phyloP scores from a whole-genome alignment of 2,797 vertebrate species.

The Myotis planiceps region DNA sequence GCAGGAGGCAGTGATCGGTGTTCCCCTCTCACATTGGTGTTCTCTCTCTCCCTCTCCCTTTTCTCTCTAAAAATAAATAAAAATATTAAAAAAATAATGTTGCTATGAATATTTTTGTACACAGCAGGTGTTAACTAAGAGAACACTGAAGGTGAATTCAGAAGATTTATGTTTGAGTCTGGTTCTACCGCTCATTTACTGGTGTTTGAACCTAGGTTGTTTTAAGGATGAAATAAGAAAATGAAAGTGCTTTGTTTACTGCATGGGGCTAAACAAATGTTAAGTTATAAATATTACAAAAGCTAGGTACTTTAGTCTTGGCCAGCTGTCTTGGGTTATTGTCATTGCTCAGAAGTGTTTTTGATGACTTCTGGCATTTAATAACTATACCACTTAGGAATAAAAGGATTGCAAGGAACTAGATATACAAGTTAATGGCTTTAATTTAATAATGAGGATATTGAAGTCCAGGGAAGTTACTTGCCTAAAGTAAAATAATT shows the following conservation, averaged over 20 bases:
- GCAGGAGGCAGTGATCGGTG: background rate
- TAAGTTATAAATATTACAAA: conserved; percentile 4
- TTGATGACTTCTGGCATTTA: conserved; percentile 32
- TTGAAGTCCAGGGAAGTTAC: conserved; percentile 1
- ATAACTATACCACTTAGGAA: background rate
- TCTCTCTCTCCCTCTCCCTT: background rate
- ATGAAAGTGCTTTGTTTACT: background rate
- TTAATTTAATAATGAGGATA: conserved; percentile 9
- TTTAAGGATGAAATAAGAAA: conserved; percentile 49
- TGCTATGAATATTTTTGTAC: background rate
- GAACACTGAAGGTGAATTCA: background rate
- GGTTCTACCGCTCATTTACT: background rate
- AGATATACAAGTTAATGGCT: conserved; percentile 1
- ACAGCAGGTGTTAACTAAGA: background rate
- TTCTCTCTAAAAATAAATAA: background rate
- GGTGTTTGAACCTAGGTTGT: background rate
- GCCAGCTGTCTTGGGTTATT: background rate
- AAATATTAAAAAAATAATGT: background rate
- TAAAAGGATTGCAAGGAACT: conserved; percentile 6
- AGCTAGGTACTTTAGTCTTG: background rate
- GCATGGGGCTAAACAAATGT: background rate
- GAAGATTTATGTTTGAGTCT: conserved; percentile 25
- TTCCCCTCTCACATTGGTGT: background rate
- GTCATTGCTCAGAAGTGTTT: background rate
- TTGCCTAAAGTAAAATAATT: background rate